These are phyloP conservation scores for Microtus montanus DNA, from an alignment of 2,113 vertebrate genomes.

Conservation along the genomic window DNA sequence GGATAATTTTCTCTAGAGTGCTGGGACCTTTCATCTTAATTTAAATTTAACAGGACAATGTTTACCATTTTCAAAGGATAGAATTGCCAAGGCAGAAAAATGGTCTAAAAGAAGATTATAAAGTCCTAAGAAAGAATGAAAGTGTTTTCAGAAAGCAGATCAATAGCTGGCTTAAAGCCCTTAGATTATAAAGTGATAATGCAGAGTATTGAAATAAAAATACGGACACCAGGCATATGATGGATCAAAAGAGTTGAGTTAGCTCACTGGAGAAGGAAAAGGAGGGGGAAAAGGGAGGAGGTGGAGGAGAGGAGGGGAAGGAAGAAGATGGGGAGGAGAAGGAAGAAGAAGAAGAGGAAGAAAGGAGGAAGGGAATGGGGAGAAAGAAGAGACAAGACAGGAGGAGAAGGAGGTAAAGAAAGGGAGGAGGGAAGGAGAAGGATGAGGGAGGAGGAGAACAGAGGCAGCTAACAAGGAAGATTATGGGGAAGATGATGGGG, in stretches of 20 bases:
- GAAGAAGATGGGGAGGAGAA: neutral
- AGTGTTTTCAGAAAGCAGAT: constrained; percentile 67
- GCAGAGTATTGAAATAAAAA: constrained; percentile 69
- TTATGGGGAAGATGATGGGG: neutral
- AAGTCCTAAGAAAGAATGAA: constrained; percentile 67
- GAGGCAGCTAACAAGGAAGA: too few relatives aligned
- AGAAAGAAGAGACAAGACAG: neutral
- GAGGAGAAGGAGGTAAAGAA: neutral
- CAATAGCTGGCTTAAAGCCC: constrained; percentile 65
- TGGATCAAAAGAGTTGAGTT: constrained; percentile 6
- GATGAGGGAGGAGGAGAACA: neutral
- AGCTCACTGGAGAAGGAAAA: constrained; percentile 5
- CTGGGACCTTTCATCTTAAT: constrained; percentile 11
- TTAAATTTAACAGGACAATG: constrained; percentile 69
- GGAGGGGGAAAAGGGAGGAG: neutral
- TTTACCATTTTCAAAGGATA: constrained; percentile 55
- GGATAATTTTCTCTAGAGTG: neutral
- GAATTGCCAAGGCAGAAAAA: constrained; percentile 61
- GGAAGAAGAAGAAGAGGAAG: neutral
- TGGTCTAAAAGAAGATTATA: constrained; percentile 62
- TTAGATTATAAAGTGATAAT: constrained; percentile 79
- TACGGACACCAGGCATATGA: constrained; percentile 16
- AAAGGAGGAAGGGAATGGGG: neutral
- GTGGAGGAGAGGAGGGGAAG: neutral
- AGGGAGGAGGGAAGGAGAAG: neutral